Evolutionary conservation across 2,888 invertebrate genomes (phyloP).

Genomic region (Apantesis nais): DNA sequence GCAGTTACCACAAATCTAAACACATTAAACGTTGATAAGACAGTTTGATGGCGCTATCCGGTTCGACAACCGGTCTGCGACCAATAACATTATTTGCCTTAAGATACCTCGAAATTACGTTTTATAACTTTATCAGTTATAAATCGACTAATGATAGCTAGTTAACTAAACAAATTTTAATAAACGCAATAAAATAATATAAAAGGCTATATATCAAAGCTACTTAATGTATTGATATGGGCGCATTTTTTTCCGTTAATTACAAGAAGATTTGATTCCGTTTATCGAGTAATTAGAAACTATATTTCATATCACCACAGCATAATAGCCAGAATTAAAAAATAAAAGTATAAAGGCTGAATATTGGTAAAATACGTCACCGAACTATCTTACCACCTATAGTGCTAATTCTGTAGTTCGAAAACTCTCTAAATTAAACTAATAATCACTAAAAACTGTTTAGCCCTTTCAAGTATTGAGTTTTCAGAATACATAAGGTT

Average conservation of each 20-base stretch:
- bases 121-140: constrained; percentile 47
- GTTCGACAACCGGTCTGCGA: constrained; percentile 14
- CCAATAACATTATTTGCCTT: constrained; percentile 41
- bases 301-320: constrained; percentile 3
- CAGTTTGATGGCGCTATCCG: constrained; percentile 6
- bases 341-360: neutral
- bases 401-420: no score
- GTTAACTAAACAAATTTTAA: constrained; percentile 38
- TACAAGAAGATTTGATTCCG: constrained; percentile 16
- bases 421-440: no score
- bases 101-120: constrained; percentile 32
- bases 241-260: constrained; percentile 15
- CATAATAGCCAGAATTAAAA: neutral
- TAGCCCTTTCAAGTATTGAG: no score
- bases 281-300: constrained; percentile 15
- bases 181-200: constrained; percentile 37
- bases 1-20: constrained; percentile 35
- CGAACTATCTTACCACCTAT: no score
- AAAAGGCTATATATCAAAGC: constrained; percentile 28
- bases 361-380: neutral
- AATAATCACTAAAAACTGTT: no score
- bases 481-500: no score
- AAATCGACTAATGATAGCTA: constrained; percentile 32
- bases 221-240: constrained; percentile 23
- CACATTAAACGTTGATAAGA: constrained; percentile 40